phyloP scores from a whole-genome alignment of 1,140 invertebrate genomes.

The Octopus bimaculoides region DNA sequence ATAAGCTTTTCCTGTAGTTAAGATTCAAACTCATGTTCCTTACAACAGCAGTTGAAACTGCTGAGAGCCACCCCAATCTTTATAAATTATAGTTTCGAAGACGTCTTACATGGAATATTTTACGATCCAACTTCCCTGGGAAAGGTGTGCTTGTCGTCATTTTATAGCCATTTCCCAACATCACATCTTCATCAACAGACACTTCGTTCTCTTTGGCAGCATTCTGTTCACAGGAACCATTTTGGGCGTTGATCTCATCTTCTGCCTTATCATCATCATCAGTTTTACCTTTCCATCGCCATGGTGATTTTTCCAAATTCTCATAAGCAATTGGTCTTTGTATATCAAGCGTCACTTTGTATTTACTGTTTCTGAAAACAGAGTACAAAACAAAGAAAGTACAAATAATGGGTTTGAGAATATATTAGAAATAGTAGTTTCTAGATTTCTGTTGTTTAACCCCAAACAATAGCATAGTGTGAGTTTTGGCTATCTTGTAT shows the following conservation, averaged over 20 bases:
- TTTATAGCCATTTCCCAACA: constrained; percentile 13
- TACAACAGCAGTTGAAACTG: too few relatives aligned
- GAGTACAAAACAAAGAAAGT: background rate
- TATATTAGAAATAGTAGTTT: too few relatives aligned
- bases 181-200: constrained; percentile 23
- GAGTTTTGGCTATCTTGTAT: too few relatives aligned
- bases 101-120: background rate
- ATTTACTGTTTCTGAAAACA: constrained; percentile 29
- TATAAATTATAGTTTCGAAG: too few relatives aligned
- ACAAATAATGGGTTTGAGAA: too few relatives aligned
- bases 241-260: constrained; percentile 24
- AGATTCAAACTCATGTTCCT: too few relatives aligned
- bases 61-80: too few relatives aligned
- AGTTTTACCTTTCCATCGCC: constrained; percentile 13
- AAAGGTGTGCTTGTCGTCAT: constrained; percentile 36
- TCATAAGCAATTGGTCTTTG: constrained; percentile 28
- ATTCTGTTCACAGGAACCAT: constrained; percentile 19
- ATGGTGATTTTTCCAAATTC: constrained; percentile 29
- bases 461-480: too few relatives aligned
- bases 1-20: too few relatives aligned
- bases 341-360: constrained; percentile 32
- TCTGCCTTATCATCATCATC: constrained; percentile 21
- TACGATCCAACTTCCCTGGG: constrained; percentile 13
- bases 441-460: too few relatives aligned
- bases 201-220: constrained; percentile 33